Evolutionary conservation across 2,113 vertebrate genomes (phyloP), one percentile per base, ranked within the genome.

Genomic region (Nothoprocta pentlandii): DNA sequence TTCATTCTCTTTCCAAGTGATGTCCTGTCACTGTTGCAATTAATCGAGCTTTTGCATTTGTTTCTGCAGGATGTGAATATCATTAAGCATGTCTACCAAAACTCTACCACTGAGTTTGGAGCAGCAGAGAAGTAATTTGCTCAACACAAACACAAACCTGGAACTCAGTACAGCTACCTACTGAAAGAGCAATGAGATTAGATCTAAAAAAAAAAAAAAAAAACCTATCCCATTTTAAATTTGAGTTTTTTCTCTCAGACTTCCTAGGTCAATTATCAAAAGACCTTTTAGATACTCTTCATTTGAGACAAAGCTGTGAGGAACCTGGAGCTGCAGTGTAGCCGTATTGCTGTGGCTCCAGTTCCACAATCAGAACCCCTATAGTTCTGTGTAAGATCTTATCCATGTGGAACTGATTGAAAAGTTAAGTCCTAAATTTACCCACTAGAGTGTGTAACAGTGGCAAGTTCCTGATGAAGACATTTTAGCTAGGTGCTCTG

Each of bases 391-490:
- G 30, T 44, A 58, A 92, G 66, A 66, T 39, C 53, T 91, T 62
- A 79, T 21, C 61, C 58, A 32, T 75, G 66, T 46, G 70, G 44
- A 96, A 73, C 62, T 76, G 74, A 89, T 15, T 87, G 86, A 53
- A 58, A 56, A 93, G 26, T 21, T 64, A 76, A 76, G 39, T 92
- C 26, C 17, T 89, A 84, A 78, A 86, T 92, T 92, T 79, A 79
- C 11, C 25, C 28, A 41, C 39, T 73, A 66, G 3, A 86, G 71
- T 4, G 47, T 34, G 21, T 32, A 69, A 17, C 16, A 73, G 59
- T 34, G 36, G n/a, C 36, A 46, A 91, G 34, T 30, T 63, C 12
- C 21, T 67, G 51, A 76, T 66, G 41, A 90, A 75, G 22, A 59
- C 3, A 78, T 12, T 79, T 89, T 10, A 73, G 11, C 10, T 34